These are phyloP conservation scores for Lymantria monacha DNA, from an alignment of 2,888 invertebrate genomes.

Conservation along the genomic window DNA sequence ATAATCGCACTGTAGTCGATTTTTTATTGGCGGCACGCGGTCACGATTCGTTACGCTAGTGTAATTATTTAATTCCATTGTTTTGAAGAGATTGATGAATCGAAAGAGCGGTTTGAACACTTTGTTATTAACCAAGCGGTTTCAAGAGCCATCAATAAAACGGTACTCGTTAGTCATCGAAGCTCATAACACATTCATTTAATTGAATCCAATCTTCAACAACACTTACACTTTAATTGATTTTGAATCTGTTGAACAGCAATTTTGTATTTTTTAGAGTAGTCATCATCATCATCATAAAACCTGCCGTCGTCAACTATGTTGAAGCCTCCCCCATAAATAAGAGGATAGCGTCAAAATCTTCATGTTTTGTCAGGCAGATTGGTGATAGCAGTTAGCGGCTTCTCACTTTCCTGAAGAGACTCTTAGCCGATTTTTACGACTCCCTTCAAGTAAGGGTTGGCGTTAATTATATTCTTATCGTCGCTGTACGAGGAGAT, in stretches of 20 bases:
- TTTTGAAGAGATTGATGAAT: conserved; percentile 67
- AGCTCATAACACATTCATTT: conserved; percentile 23
- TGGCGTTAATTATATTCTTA: too few species aligned
- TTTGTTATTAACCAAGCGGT: conserved; percentile 48
- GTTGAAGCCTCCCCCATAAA: too few species aligned
- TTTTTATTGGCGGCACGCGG: conserved; percentile 54
- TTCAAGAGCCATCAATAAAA: conserved; percentile 2
- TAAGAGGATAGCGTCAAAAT: too few species aligned
- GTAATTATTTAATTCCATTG: conserved; percentile 58
- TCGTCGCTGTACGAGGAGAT: too few species aligned
- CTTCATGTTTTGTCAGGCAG: too few species aligned
- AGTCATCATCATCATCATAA: too few species aligned
- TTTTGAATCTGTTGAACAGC: conserved; percentile 12
- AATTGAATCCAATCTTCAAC: conserved; percentile 29
- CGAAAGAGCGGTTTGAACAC: conserved; percentile 50
- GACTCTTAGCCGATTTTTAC: too few species aligned
- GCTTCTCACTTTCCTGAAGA: too few species aligned
- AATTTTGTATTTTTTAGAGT: too few species aligned
- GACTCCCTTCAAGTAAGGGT: too few species aligned
- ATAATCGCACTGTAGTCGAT: conserved; percentile 44
- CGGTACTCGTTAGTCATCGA: conserved; percentile 36
- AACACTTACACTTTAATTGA: conserved; percentile 27
- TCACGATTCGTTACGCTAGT: conserved; percentile 56
- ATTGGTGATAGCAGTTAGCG: too few species aligned
- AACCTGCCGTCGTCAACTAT: too few species aligned